These are phyloP conservation scores for Siderastrea radians DNA, from an alignment of 92 coral and sea anemone species.

Conservation along the genomic window DNA sequence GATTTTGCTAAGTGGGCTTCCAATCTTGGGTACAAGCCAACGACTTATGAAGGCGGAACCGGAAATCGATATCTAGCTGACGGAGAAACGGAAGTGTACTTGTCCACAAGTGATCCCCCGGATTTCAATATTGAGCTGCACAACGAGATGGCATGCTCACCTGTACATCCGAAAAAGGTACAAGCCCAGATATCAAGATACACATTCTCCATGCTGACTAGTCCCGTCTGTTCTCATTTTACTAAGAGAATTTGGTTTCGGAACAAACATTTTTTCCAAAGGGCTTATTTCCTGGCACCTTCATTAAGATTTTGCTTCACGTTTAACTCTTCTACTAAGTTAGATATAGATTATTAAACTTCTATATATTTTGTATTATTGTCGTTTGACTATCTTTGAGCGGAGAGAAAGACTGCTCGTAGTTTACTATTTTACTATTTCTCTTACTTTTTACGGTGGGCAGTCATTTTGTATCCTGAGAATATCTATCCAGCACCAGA, in stretches of 20 bases:
- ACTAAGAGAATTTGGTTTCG: not conserved
- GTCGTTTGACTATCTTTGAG: no score
- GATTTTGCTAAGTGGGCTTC: conserved; percentile 64
- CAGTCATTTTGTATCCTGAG: no score
- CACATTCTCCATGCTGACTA: not conserved
- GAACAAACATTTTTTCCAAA: not conserved
- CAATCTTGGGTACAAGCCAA: conserved; percentile 76
- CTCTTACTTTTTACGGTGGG: no score
- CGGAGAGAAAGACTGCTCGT: no score
- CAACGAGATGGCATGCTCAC: conserved; percentile 91
- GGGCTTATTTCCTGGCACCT: not conserved
- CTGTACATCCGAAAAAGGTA: conserved; percentile 84
- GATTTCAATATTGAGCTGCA: conserved; percentile 81
- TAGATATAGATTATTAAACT: no score
- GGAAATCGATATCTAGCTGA: conserved; percentile 75
- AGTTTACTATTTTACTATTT: not conserved
- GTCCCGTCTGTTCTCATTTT: not conserved
- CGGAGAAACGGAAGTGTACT: conserved; percentile 60
- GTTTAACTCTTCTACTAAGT: no score
- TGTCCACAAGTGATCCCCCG: conserved; percentile 82
- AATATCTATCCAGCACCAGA: no score
- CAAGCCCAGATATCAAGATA: not conserved
- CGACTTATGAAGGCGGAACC: conserved; percentile 81
- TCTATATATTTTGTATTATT: no score
- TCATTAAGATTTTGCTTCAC: no score